A percentile compares a stretch with the other conserved stretches of the same genome.
Conservation (phyloP, 2,113 vertebrate genomes). For the Cynocephalus volans region DNA sequence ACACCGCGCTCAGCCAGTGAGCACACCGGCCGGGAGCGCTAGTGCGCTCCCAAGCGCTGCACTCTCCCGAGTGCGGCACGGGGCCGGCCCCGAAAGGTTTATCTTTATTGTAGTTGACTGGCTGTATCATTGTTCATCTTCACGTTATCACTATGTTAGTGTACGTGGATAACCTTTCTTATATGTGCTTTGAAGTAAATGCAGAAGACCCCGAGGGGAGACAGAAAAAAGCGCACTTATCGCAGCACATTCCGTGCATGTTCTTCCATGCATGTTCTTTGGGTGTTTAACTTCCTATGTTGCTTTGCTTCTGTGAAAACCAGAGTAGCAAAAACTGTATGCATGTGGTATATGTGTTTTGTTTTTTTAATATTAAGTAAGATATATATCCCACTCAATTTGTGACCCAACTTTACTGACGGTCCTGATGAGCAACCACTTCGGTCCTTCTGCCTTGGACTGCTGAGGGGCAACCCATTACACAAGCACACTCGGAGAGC, state of each 20-base stretch:
- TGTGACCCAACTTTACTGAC: neutral
- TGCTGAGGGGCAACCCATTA: neutral
- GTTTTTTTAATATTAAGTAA: neutral
- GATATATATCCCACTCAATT: neutral
- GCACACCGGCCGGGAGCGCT: too few species aligned
- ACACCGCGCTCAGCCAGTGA: too few species aligned
- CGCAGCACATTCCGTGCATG: fast-evolving
- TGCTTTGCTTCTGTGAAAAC: neutral
- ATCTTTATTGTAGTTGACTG: fast-evolving
- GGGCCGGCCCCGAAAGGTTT: too few species aligned
- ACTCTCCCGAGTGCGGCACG: too few species aligned
- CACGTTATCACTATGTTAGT: fast-evolving
- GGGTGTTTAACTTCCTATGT: neutral
- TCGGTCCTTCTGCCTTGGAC: neutral
- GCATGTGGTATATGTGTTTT: fast-evolving
- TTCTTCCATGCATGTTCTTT: too few species aligned
- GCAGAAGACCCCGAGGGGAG: neutral
- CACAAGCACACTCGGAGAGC: neutral
- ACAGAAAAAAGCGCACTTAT: neutral
- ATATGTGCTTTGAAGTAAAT: neutral
- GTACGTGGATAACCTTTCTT: fast-evolving
- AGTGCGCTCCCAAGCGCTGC: too few species aligned
- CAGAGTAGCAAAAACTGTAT: fast-evolving
- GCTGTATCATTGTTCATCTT: fast-evolving
- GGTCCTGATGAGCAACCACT: too few species aligned